These are phyloP conservation scores for Epizoanthus scotinus DNA, from an alignment of 92 coral and sea anemone species.

Conservation along the genomic window DNA sequence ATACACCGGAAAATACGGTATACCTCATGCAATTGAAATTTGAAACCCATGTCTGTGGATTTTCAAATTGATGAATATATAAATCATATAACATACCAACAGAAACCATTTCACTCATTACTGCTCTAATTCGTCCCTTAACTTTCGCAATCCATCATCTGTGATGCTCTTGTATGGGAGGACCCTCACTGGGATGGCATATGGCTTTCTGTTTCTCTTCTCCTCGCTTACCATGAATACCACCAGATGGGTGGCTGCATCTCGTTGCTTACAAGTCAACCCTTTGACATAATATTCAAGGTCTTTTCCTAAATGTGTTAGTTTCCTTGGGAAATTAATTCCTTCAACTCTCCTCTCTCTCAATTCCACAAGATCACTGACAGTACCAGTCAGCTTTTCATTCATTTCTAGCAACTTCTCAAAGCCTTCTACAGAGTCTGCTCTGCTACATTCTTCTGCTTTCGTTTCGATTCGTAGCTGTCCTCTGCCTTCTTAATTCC, in stretches of 20 bases:
- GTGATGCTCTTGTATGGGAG: slow-evolving; percentile 37
- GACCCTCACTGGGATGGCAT: slow-evolving; percentile 48
- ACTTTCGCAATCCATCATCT: slow-evolving; percentile 11
- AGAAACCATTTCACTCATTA: slow-evolving; percentile 31
- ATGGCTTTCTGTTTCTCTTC: slow-evolving; percentile 30
- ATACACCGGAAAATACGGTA: too few relatives aligned
- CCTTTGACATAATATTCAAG: slow-evolving; percentile 17
- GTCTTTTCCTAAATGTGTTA: not conserved
- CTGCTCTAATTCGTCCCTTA: slow-evolving; percentile 22
- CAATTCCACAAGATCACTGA: not conserved
- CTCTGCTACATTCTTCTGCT: slow-evolving; percentile 53
- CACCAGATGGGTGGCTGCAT: slow-evolving; percentile 40
- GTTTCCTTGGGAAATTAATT: not conserved
- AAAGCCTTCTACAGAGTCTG: slow-evolving; percentile 49
- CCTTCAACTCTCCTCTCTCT: not conserved
- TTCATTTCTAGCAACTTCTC: slow-evolving; percentile 37
- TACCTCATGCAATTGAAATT: too few relatives aligned
- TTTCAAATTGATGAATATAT: too few relatives aligned
- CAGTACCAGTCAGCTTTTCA: not conserved
- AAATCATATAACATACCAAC: slow-evolving; percentile 32
- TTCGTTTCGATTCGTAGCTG: slow-evolving; percentile 20
- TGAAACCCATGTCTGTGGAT: too few relatives aligned
- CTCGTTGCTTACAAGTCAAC: slow-evolving; percentile 20
- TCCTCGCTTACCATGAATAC: slow-evolving; percentile 46
- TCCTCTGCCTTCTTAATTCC: slow-evolving; percentile 12